Conservation (phyloP, 1,140 invertebrate genomes). For the Achatina immaculata region DNA sequence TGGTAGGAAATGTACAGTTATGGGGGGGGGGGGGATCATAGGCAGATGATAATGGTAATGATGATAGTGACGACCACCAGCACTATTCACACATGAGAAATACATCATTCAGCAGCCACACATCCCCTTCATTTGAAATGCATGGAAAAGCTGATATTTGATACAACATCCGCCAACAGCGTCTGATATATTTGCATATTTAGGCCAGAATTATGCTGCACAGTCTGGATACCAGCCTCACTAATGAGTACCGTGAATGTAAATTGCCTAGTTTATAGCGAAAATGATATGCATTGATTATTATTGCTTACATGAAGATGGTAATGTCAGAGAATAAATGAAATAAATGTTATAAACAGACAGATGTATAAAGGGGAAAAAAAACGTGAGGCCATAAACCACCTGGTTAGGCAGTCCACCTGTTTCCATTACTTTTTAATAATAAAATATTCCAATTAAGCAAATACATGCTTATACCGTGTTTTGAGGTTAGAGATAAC, state of each 20-base stretch:
- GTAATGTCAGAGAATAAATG: not conserved
- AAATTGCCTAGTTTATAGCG: not conserved
- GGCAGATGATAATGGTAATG: too few relatives aligned
- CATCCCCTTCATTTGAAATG: not conserved
- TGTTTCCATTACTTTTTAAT: not conserved
- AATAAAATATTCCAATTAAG: conserved; percentile 4
- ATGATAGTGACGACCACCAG: too few relatives aligned
- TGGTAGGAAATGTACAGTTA: too few relatives aligned
- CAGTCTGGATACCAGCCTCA: not conserved
- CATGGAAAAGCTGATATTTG: not conserved
- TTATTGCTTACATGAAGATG: not conserved
- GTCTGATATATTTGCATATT: not conserved
- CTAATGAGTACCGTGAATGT: not conserved
- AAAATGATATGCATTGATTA: not conserved
- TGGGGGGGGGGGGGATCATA: too few relatives aligned
- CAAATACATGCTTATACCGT: not conserved
- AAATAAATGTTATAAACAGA: not conserved
- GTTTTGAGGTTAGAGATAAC: too few relatives aligned
- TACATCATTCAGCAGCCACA: not conserved
- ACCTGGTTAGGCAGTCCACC: not conserved
- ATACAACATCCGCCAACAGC: not conserved
- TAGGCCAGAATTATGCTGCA: not conserved
- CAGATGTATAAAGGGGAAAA: not conserved
- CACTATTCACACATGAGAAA: too few relatives aligned
- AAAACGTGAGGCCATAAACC: not conserved